Base-by-base conservation (phyloP, 2,888 invertebrate species). In the Crepidodera aurea region DNA sequence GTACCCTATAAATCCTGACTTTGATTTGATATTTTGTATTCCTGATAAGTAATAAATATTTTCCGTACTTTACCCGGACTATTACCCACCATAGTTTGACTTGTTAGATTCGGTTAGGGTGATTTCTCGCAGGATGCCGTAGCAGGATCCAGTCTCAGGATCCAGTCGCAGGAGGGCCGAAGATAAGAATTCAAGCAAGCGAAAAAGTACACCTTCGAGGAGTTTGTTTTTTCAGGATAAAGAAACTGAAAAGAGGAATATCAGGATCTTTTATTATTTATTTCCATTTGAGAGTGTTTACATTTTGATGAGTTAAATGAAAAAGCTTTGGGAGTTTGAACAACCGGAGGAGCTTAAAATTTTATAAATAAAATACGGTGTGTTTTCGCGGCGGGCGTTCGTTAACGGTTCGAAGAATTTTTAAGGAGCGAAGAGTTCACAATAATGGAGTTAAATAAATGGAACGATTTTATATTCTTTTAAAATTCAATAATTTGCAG, bases 231-330 rank as follows among this genome's bases (percentile, higher is more conserved):
- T 55, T 32, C 19, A 19, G 19, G 32, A 32, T 13, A 55, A 55
- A 54, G 40, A 32, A 55, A 55, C 42, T 19, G 32, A 32, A 34
- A 44, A 42, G 55, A 34, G 22, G 27, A 44, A 42, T 40, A 55
- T 55, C 22, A 29, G 29, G 55, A 55, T 55, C 44, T 27, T 42
- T 44, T 32, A 55, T 55, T 55, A 55, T 55, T 55, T 55, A 44
- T 55, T 55, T 40, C 55, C 29, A 55, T 42, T 18, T 22, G 18
- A 44, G 44, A 34, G 22, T 46, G 46, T 46, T 56, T 56, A 13
- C 46, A 32, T 46, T 56, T 56, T 44, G 46, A 56, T 56, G 56
- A 56, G 34, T 44, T 56, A 42, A 46, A 56, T 56, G 46, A 46
- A 22, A 56, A 56, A 32, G 48, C 48, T 44, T 46, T 34, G 16